Percentiles rank a stretch among this genome's conserved stretches.
These are phyloP conservation scores for Stenotaenia linearis DNA, from an alignment of 2,888 invertebrate species.

Conservation along the genomic window DNA sequence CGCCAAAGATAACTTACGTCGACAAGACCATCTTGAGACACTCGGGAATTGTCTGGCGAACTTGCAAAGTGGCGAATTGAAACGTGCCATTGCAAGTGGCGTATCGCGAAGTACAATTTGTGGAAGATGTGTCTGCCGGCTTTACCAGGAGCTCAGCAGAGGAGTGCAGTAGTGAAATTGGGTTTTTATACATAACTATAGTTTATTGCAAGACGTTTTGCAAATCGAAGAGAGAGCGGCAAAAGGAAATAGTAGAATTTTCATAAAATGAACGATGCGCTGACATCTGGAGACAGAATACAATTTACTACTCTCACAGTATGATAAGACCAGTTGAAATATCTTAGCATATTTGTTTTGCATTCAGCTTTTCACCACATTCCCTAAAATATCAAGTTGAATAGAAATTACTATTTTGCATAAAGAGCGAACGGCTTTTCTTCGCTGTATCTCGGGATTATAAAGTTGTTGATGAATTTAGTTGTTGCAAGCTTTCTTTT, in stretches of 20 bases:
- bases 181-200: neutral
- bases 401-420: neutral
- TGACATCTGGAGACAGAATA: neutral
- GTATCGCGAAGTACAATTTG: neutral
- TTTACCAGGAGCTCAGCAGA: neutral
- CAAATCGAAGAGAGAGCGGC: neutral
- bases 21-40: neutral
- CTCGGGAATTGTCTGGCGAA: neutral
- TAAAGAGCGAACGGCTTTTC: neutral
- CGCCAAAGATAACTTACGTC: too few species aligned
- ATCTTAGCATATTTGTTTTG: neutral
- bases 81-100: neutral
- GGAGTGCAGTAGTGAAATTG: neutral
- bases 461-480: neutral
- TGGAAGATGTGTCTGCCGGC: neutral
- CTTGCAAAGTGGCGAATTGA: neutral
- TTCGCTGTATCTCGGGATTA: neutral
- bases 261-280: neutral
- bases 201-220: neutral
- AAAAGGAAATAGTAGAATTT: neutral
- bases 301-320: neutral
- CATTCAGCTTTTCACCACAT: neutral
- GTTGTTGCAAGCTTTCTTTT: neutral
- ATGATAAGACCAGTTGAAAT: neutral
- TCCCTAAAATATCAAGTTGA: neutral